Percentiles rank a stretch among this genome's conserved stretches.
Conservation (phyloP, 2,113 vertebrate genomes). For the Alaudala cheleensis region DNA sequence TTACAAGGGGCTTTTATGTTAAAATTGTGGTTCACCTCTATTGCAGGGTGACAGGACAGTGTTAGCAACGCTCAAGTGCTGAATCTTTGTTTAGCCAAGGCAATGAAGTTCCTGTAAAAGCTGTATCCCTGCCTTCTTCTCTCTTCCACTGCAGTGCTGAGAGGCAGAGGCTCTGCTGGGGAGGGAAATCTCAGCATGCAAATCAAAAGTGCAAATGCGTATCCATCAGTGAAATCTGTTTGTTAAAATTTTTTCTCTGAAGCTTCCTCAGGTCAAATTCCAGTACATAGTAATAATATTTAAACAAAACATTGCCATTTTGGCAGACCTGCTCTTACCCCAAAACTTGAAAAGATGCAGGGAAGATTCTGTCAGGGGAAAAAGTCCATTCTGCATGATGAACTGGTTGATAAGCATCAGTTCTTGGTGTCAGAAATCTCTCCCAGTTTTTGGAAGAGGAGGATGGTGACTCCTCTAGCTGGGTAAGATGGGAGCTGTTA, state of each 20-base stretch:
- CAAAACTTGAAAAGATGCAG: background rate
- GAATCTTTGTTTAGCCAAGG: slow-evolving; percentile 24
- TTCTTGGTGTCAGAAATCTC: background rate
- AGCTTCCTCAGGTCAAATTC: background rate
- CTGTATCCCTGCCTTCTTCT: background rate
- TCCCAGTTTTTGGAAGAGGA: background rate
- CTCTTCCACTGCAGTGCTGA: background rate
- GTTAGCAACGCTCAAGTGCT: slow-evolving; percentile 48
- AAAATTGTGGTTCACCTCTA: slow-evolving; percentile 23
- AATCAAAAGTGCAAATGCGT: background rate
- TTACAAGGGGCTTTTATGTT: slow-evolving; percentile 65
- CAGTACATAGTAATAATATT: background rate
- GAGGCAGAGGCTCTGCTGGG: background rate
- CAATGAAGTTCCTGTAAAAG: background rate
- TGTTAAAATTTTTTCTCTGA: background rate
- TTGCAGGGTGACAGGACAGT: slow-evolving; percentile 40
- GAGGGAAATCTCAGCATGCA: background rate
- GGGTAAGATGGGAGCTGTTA: background rate
- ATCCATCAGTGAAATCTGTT: background rate
- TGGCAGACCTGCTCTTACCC: background rate
- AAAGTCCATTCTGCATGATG: accelerated
- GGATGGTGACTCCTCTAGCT: background rate
- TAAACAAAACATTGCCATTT: background rate
- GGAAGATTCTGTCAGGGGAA: background rate
- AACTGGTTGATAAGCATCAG: background rate